Percentiles rank a stretch among this genome's conserved stretches.
phyloP scores from a whole-genome alignment of 2,797 vertebrate genomes.

The Agapornis canus region DNA sequence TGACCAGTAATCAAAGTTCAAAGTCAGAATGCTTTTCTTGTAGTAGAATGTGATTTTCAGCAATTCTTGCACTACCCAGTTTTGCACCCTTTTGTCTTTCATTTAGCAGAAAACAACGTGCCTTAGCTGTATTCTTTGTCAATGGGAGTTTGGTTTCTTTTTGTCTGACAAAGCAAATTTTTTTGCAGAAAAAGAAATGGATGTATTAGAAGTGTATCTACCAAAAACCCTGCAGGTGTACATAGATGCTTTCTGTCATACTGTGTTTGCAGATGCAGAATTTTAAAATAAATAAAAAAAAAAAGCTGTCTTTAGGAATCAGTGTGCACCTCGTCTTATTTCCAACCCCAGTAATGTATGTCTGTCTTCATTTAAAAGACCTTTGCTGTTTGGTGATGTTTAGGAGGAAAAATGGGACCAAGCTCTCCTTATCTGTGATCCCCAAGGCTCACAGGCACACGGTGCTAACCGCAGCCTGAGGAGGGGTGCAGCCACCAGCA shows the following conservation, averaged over 20 bases:
- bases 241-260: conserved; percentile 90
- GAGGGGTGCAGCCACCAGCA: fast-evolving
- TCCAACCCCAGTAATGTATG: background rate
- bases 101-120: conserved; percentile 86
- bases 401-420: background rate
- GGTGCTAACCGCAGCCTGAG: background rate
- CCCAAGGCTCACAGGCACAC: fast-evolving
- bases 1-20: conserved; percentile 86
- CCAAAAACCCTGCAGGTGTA: conserved; percentile 90
- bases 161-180: conserved; percentile 81
- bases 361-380: background rate
- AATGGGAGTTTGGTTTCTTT: conserved; percentile 80
- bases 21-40: conserved; percentile 86
- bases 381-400: background rate
- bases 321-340: background rate
- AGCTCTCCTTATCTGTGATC: fast-evolving
- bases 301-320: conserved; percentile 60
- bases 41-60: conserved; percentile 91
- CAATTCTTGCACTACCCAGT: conserved; percentile 89
- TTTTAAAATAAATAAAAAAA: conserved; percentile 80
- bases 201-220: conserved; percentile 82
- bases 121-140: conserved; percentile 93
- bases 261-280: conserved; percentile 83
- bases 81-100: conserved; percentile 83
- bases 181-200: conserved; percentile 82